These are phyloP conservation scores for Autographa pulchrina DNA, from an alignment of 2,888 invertebrate species.

Conservation along the genomic window DNA sequence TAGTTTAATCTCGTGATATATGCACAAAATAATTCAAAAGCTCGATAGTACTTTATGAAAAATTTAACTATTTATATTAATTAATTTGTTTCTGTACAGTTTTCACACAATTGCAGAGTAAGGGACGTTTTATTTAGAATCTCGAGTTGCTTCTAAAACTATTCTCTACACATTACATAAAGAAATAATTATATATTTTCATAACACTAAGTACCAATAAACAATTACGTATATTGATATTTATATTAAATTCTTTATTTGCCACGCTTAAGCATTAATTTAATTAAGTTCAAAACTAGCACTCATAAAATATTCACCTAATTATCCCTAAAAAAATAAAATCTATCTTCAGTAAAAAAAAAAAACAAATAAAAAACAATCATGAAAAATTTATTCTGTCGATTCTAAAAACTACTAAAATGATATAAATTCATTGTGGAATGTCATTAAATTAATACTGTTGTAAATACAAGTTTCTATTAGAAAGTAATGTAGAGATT, in stretches of 20 bases:
- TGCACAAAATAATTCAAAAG: neutral
- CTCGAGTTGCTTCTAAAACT: slow-evolving; percentile 4
- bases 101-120: neutral
- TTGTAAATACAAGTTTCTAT: slow-evolving; percentile 8
- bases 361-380: neutral
- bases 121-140: slow-evolving; percentile 1
- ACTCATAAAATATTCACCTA: neutral
- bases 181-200: neutral
- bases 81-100: neutral
- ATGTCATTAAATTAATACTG: slow-evolving; percentile 47
- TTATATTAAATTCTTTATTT: slow-evolving; percentile 1
- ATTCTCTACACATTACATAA: neutral
- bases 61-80: neutral
- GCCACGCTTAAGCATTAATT: neutral
- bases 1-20: neutral
- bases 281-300: neutral
- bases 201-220: neutral
- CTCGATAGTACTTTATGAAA: neutral
- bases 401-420: slow-evolving; percentile 2
- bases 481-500: neutral
- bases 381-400: neutral
- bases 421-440: slow-evolving; percentile 29
- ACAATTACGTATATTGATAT: slow-evolving; percentile 4
- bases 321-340: neutral
- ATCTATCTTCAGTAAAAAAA: neutral